These are phyloP conservation scores for Laupala kohalensis DNA, from an alignment of 1,140 invertebrate species.

Conservation along the genomic window DNA sequence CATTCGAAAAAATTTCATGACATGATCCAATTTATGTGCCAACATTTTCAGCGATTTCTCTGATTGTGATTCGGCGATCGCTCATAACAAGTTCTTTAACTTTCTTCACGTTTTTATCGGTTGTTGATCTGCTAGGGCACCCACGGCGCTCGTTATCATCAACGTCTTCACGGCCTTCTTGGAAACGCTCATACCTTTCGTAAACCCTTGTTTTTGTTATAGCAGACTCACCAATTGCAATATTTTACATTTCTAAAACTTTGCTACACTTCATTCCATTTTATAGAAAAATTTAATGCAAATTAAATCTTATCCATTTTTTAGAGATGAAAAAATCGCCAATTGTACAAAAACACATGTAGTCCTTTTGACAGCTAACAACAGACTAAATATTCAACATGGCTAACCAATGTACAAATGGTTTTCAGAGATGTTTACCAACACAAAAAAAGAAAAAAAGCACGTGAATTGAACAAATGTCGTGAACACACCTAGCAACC, in stretches of 20 bases:
- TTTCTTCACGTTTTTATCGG: slow-evolving; percentile 19
- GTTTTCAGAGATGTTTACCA: too few species aligned
- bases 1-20: too few species aligned
- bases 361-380: neutral
- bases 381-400: neutral
- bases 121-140: slow-evolving; percentile 19
- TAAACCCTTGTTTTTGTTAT: slow-evolving; percentile 7
- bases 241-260: too few species aligned
- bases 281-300: neutral
- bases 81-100: too few species aligned
- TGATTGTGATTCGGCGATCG: too few species aligned
- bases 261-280: too few species aligned
- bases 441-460: neutral
- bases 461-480: neutral
- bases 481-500: too few species aligned
- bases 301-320: too few species aligned
- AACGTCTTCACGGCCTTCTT: slow-evolving; percentile 1
- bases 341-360: neutral
- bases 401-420: too few species aligned
- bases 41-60: too few species aligned
- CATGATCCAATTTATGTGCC: too few species aligned
- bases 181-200: slow-evolving; percentile 1
- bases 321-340: neutral
- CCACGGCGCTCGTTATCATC: slow-evolving; percentile 14
- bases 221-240: slow-evolving; percentile 2